Evolutionary conservation across 2,113 vertebrate species (phyloP), one percentile per base, ranked within the genome.

Genomic region (Thryonomys swinderianus): DNA sequence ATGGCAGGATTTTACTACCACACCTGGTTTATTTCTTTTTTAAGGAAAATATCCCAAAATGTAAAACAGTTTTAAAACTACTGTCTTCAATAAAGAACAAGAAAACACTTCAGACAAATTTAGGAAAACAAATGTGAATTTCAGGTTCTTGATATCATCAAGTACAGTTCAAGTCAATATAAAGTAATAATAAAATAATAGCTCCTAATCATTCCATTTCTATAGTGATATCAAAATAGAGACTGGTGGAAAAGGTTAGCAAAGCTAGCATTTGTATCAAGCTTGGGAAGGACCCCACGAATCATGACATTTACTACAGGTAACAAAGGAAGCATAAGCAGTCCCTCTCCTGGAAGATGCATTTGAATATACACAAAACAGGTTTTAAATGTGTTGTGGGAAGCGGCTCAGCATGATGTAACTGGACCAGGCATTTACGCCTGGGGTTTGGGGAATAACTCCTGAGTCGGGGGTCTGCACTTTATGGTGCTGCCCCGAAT

Each of bases 91-190:
- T 40, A 80, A 73, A 9, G 32, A 27, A 57, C 53, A 37, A 74
- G 1, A 57, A 66, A 57, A 66, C 53, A 59, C 18, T 23, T 78
- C 69, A 83, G 34, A 51, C 11, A 67, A 81, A 61, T 81, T 59
- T 80, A 74, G 40, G 45, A 90, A 92, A 57, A 66, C 57, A 82
- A 90, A 86, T 69, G 48, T n/a, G 40, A 92, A 59, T 62, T 62
- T 79, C n/a, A 18, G n/a, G 74, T 82, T 87, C 55, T 82, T 40
- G n/a, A 37, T 51, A 30, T 32, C 59, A 86, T 90, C 32, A 81
- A 91, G 48, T 37, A 80, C 18, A 62, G 20, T 79, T 91, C 34
- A 87, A 53, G n/a, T 66, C 61, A 84, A 66, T 55, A 88, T 55
- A 92, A 53, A 94, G 61, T 32, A 32, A 64, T 45, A 57, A 55